Evolutionary conservation across 2,797 vertebrate genomes (phyloP).

Genomic region (Ammospiza maritima): DNA sequence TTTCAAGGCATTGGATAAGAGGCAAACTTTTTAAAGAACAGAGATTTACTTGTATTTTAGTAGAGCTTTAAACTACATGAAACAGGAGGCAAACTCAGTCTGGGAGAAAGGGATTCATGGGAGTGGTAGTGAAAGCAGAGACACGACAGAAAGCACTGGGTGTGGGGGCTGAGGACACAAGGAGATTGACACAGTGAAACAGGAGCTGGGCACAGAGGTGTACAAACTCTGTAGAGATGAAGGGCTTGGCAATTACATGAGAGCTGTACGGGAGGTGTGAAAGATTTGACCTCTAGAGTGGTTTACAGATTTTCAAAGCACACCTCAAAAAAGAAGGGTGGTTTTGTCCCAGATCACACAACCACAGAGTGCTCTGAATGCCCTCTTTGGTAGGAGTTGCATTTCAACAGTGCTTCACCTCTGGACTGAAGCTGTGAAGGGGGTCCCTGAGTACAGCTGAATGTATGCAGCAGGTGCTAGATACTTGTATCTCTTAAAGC

Average conservation of each 20-base stretch:
- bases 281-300: not conserved
- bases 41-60: not conserved
- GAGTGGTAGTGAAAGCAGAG: not conserved
- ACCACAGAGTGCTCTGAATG: not conserved
- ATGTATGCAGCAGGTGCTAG: not conserved
- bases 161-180: not conserved
- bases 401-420: not conserved
- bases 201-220: accelerated
- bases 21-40: not conserved
- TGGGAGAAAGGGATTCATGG: not conserved
- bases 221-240: not conserved
- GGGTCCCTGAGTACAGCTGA: not conserved
- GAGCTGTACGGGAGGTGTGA: not conserved
- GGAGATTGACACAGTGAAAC: not conserved
- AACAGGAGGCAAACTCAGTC: not conserved
- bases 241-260: not conserved
- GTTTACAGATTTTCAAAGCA: not conserved
- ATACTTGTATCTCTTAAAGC: not conserved
- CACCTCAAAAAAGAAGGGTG: not conserved
- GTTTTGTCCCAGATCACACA: not conserved
- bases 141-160: accelerated
- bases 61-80: not conserved
- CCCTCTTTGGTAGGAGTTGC: not conserved
- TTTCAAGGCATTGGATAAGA: not conserved
- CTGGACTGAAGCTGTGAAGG: not conserved